Percentiles rank a stretch among this genome's conserved stretches.
Conservation (phyloP, 1,140 invertebrate species). For the Zaprionus tsacasi region DNA sequence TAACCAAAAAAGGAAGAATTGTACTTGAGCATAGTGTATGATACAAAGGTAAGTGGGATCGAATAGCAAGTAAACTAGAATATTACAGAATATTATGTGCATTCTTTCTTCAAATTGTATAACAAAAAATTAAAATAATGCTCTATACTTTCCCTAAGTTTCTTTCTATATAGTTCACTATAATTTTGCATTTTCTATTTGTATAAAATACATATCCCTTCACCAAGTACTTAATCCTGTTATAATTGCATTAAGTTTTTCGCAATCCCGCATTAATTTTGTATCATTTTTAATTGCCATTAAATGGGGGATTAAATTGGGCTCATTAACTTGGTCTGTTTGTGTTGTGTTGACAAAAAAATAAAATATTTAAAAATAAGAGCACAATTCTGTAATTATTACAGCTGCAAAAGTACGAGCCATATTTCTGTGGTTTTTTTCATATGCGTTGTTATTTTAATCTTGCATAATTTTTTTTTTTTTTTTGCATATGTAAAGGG, state of each 20-base stretch:
- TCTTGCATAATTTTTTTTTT: no score
- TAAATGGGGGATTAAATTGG: background rate
- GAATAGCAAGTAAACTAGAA: background rate
- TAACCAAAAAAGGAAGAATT: conserved; percentile 29
- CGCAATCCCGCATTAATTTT: background rate
- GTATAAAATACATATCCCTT: no score
- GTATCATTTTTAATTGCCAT: background rate
- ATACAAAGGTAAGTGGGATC: background rate
- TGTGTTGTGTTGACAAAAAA: background rate
- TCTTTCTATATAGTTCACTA: no score
- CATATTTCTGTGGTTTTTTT: background rate
- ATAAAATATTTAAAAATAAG: background rate
- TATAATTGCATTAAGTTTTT: background rate
- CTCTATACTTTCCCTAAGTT: no score
- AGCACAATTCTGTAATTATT: background rate
- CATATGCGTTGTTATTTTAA: background rate
- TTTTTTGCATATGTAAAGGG: background rate
- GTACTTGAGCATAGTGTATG: background rate
- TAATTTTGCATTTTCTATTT: background rate
- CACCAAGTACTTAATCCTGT: background rate
- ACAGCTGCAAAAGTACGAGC: background rate
- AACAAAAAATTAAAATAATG: no score
- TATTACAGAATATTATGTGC: background rate
- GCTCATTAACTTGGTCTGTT: background rate
- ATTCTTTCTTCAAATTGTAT: background rate